Evolutionary conservation across 2,113 vertebrate species (phyloP).

Genomic region (Megaceryle torquata): DNA sequence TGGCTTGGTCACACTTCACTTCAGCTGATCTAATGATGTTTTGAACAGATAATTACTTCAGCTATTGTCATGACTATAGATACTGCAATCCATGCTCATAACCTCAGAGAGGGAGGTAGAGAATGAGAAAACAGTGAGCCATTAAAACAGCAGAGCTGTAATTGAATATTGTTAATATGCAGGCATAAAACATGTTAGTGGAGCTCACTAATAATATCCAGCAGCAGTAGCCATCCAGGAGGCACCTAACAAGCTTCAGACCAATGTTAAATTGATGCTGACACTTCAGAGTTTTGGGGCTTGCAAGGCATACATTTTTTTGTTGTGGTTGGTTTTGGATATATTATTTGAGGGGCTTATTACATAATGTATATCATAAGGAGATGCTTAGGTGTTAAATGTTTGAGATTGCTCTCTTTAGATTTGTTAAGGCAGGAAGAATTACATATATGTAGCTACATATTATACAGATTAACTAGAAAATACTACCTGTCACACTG

Average conservation of each 20-base stretch:
- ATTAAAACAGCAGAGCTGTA: neutral
- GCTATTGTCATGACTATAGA: neutral
- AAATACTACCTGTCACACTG: neutral
- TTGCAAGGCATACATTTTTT: neutral
- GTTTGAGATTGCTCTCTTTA: neutral
- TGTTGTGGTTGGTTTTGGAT: neutral
- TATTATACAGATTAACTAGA: neutral
- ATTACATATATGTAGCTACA: neutral
- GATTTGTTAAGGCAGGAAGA: neutral
- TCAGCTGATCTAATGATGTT: neutral
- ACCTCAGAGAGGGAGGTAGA: neutral
- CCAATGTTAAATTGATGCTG: neutral
- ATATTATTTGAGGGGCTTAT: neutral
- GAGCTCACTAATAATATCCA: neutral
- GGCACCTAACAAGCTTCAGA: neutral
- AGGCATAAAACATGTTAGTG: neutral
- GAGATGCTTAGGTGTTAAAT: neutral
- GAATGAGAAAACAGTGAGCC: neutral
- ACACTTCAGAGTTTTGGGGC: neutral
- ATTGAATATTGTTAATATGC: neutral
- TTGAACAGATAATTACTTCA: constrained; percentile 11
- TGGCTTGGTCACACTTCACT: neutral
- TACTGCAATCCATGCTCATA: neutral
- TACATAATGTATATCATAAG: neutral
- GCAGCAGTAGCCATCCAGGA: neutral